Evolutionary conservation across 1,140 invertebrate genomes (phyloP).

Genomic region (Brachionus rubens): DNA sequence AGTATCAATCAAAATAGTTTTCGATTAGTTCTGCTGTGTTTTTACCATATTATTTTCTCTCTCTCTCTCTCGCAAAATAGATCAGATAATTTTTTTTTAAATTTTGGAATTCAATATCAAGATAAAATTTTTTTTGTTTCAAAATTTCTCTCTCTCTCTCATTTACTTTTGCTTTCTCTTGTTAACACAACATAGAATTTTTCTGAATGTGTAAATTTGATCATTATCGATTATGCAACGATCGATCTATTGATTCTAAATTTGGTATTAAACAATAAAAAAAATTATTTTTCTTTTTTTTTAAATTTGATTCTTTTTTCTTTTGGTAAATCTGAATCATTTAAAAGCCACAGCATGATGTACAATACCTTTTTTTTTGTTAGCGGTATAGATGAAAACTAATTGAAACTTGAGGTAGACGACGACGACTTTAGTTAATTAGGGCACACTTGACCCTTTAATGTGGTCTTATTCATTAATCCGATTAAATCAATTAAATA

Average conservation of each 20-base stretch:
- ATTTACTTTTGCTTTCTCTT: background rate
- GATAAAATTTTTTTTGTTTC: constrained; percentile 18
- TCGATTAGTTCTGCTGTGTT: constrained; percentile 34
- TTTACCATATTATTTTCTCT: background rate
- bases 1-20: background rate
- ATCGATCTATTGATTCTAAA: constrained; percentile 18
- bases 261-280: background rate
- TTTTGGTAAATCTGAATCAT: too few species aligned
- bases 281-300: too few species aligned
- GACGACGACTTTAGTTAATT: background rate
- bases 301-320: too few species aligned
- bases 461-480: constrained; percentile 24
- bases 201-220: constrained; percentile 32
- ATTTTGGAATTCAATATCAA: background rate
- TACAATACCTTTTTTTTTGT: background rate
- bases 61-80: background rate
- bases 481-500: constrained; percentile 10
- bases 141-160: background rate
- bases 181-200: background rate
- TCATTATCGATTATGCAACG: constrained; percentile 37
- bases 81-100: constrained; percentile 12
- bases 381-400: background rate
- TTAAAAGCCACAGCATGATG: background rate
- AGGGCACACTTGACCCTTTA: constrained; percentile 36
- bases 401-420: constrained; percentile 14